Evolutionary conservation across 35 echinoderm and acorn worm genomes (phyloP), one percentile per base, ranked within the genome.

Genomic region (Strongylocentrotus purpuratus): DNA sequence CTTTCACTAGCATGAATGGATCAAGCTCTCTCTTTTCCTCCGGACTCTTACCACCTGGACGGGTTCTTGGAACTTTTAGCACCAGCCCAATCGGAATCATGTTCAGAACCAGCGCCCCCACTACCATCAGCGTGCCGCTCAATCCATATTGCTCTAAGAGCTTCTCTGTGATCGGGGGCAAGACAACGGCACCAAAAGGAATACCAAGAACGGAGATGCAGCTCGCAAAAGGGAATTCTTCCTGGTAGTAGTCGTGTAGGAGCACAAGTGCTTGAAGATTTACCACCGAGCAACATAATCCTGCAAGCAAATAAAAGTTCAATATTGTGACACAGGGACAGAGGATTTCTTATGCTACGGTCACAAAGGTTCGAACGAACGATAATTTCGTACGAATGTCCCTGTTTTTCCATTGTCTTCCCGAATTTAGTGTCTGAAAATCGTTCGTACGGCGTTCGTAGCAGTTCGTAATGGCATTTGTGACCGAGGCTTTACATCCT

Each of bases 241-340:
- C 91, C 22, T 31, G 46, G 48, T 48, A 93, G 47, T 93, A 93
- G n/a, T 93, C 46, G 48, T 93, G 48, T 18, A 93, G 91, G 25
- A 93, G 47, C 1, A 48, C 91, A 32, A 93, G 11, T 47, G 91
- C 48, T 93, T 58, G 91, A 12, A 93, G 91, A 93, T 93, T 93
- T 58, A 93, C 45, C 3, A 93, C 45, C 18, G 91, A 33, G 31
- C 45, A 93, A 22, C 45, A 93, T 20, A 93, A 58, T 47, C 91
- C 91, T 93, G 91, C 31, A 93, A 58, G 91, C 32, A 32, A 93
- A 93, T 9, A 46, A 86, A 86, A 86, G 9, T 33, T 86, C 12
- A 86, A 13, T n/a, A n/a, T 12, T 10, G 25, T 31, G n/a, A 86
- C 85, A 86, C 9, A 0, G 33, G 85, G 9, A 86, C 35, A 41